Percentiles rank a stretch among this genome's conserved stretches.
These are phyloP conservation scores for Cygnus atratus DNA, from an alignment of 2,113 vertebrate species.

Conservation along the genomic window DNA sequence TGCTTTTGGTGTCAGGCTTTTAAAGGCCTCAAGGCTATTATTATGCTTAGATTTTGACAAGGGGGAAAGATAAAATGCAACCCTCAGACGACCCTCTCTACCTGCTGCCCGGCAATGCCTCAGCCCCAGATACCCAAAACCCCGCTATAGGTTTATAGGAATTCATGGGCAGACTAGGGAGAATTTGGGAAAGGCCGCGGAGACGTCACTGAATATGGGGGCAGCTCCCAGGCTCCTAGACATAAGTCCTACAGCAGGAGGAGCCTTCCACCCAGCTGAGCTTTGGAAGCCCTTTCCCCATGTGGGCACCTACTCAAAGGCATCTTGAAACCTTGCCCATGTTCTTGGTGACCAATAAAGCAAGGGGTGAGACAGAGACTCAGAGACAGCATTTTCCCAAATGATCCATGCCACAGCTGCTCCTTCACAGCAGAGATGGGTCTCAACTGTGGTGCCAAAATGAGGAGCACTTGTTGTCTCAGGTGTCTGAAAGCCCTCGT, in stretches of 20 bases:
- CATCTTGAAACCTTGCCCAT: neutral
- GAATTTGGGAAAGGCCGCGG: neutral
- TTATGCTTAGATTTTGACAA: neutral
- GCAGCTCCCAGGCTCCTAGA: neutral
- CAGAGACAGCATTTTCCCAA: neutral
- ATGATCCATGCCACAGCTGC: neutral
- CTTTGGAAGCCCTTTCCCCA: neutral
- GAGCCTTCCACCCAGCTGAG: neutral
- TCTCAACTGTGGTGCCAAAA: neutral
- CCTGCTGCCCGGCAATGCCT: rapidly evolving
- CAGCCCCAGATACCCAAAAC: neutral
- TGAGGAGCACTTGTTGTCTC: neutral
- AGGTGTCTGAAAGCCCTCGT: neutral
- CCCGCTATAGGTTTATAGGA: neutral
- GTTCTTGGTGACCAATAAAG: neutral
- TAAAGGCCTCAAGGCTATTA: neutral
- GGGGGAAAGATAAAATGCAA: neutral
- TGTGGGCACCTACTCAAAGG: neutral
- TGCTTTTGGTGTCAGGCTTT: neutral
- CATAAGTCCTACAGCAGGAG: neutral
- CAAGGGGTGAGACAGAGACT: neutral
- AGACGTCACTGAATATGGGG: rapidly evolving
- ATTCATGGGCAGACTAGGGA: neutral
- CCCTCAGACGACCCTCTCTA: rapidly evolving
- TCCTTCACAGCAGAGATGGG: neutral